Evolutionary conservation across 2,888 invertebrate species (phyloP), one percentile per base, ranked within the genome.

Genomic region (Tachina grossa): DNA sequence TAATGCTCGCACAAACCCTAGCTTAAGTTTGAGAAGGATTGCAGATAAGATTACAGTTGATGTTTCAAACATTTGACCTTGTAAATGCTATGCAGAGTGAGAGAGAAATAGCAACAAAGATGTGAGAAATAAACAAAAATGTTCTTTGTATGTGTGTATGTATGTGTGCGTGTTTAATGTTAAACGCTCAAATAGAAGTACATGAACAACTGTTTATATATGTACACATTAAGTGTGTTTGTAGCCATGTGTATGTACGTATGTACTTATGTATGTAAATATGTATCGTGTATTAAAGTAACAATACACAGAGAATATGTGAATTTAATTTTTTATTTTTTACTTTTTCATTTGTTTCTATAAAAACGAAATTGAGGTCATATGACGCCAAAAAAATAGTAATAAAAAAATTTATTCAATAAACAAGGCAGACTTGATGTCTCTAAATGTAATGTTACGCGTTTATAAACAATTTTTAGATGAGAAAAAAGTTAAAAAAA

Each of bases 351-450:
- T 22, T 72, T 63, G 16, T 65, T 75, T 31, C 22, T 47, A 55
- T 59, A 43, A 47, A 75, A 51, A 45, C 61, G 9, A 66, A 51
- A 80, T 84, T 77, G 49, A 68, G 82, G 82, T 79, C 83, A 71
- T 49, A 51, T 45, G 82, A 61, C 57, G 75, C 82, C 31, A 69
- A 82, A 63, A 76, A 74, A 49, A 43, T 57, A 63, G 11, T 6
- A 65, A 31, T 16, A 49, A 22, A 72, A 43, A 63, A 69, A 19
- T 14, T 19, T 14, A 68, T 53, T 49, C 41, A 51, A 61, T 57
- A 72, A 76, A 75, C 63, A 71, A 65, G 74, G 22, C 75, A 85
- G 78, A 79, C 85, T 71, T 47, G 47, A 49, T 74, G 85, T 75
- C 83, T 47, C 75, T 59, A 39, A 53, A 69, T 45, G n/a, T 47